Evolutionary conservation across 2,888 invertebrate species (phyloP).

Genomic region (Aproaerema taeniolella): DNA sequence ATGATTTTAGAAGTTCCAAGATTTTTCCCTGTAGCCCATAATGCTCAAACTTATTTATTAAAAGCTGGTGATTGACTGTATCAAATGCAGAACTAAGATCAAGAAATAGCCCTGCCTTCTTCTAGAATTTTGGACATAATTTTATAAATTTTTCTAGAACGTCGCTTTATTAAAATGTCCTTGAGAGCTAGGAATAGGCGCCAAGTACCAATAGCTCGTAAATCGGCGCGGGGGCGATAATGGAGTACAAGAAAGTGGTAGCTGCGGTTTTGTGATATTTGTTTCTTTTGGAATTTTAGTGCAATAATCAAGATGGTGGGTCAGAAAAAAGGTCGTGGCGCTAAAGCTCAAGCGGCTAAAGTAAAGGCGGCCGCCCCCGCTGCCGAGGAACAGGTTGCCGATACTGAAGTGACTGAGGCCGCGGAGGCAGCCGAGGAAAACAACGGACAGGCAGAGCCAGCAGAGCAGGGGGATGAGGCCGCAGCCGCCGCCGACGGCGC

Average conservation of each 20-base stretch:
- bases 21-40: too few relatives aligned
- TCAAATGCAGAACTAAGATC: too few relatives aligned
- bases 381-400: constrained; percentile 41
- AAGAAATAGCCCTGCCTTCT: too few relatives aligned
- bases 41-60: too few relatives aligned
- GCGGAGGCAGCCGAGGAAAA: constrained; percentile 46
- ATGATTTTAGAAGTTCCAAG: too few relatives aligned
- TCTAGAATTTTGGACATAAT: too few relatives aligned
- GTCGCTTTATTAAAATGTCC: constrained; percentile 39
- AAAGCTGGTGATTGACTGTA: too few relatives aligned
- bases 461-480: constrained; percentile 37
- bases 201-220: constrained; percentile 26
- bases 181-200: constrained; percentile 55
- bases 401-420: constrained; percentile 35
- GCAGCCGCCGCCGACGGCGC: constrained; percentile 1
- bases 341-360: constrained; percentile 56
- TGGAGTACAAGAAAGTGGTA: constrained; percentile 23
- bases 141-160: too few relatives aligned
- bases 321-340: constrained; percentile 66
- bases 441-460: constrained; percentile 50
- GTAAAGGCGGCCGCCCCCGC: constrained; percentile 44
- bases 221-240: constrained; percentile 15
- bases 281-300: constrained; percentile 30
- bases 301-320: constrained; percentile 56
- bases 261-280: not conserved